Conservation (phyloP, 2,888 invertebrate species). For the Toxonevra muliebris region DNA sequence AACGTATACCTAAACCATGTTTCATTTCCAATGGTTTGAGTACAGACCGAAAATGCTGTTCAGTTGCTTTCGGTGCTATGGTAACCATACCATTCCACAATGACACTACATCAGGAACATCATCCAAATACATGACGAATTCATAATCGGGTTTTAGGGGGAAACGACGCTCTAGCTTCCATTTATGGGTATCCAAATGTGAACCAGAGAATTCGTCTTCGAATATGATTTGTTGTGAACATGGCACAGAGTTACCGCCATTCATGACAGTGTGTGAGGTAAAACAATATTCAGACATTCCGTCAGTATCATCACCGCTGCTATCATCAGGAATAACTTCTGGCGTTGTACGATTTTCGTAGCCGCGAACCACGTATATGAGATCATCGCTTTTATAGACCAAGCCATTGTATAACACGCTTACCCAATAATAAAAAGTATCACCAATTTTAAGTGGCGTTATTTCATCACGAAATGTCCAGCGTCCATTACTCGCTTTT, state of each 20-base stretch:
- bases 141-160: slow-evolving; percentile 53
- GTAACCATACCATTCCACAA: slow-evolving; percentile 45
- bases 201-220: slow-evolving; percentile 53
- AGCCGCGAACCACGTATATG: slow-evolving; percentile 49
- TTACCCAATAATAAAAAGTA: slow-evolving; percentile 79
- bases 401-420: slow-evolving; percentile 74
- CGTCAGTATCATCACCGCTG: not conserved
- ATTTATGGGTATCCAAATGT: slow-evolving; percentile 48
- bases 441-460: slow-evolving; percentile 73
- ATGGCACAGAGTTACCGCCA: slow-evolving; percentile 48
- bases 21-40: too few relatives aligned
- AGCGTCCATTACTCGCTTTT: slow-evolving; percentile 71
- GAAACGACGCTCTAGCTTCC: slow-evolving; percentile 49
- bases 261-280: not conserved
- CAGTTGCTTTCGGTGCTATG: slow-evolving; percentile 49
- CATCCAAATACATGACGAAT: slow-evolving; percentile 49
- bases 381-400: slow-evolving; percentile 71
- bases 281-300: not conserved
- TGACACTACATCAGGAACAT: slow-evolving; percentile 41
- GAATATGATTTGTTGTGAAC: slow-evolving; percentile 55
- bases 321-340: not conserved
- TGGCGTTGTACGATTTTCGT: slow-evolving; percentile 23
- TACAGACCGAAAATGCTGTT: slow-evolving; percentile 33
- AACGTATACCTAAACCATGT: slow-evolving; percentile 47
- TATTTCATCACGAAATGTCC: slow-evolving; percentile 73